Base-by-base conservation (phyloP, 1,140 invertebrate genomes). In the Pygmarrhopalites habei region DNA sequence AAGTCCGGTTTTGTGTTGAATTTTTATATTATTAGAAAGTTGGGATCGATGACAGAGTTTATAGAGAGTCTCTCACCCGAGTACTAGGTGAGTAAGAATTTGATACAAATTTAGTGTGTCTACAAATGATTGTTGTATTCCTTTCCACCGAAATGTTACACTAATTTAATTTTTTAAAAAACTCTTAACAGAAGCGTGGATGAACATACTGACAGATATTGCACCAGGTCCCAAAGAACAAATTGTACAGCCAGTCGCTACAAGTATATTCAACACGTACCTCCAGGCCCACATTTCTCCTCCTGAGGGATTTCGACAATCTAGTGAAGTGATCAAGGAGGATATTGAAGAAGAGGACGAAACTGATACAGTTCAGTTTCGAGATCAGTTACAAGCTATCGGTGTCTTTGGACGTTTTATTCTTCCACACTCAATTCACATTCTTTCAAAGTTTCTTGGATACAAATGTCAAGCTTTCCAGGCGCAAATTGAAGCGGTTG, bases 121-220 rank as follows among this genome's bases (percentile, higher is more conserved):
- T n/a, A n/a, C n/a, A n/a, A n/a, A n/a, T n/a, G n/a, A n/a, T n/a
- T n/a, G n/a, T n/a, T n/a, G n/a, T n/a, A n/a, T n/a, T n/a, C n/a
- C n/a, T n/a, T n/a, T n/a, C n/a, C n/a, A n/a, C n/a, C n/a, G n/a
- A n/a, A n/a, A n/a, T n/a, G n/a, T n/a, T n/a, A n/a, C n/a, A n/a
- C n/a, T n/a, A n/a, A n/a, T n/a, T n/a, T n/a, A n/a, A n/a, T n/a
- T n/a, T n/a, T n/a, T n/a, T n/a, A n/a, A n/a, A n/a, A n/a, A 41
- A 41, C 91, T 72, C 76, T 93, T n/a, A n/a, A n/a, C n/a, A n/a
- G 84, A 86, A 72, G 83, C 85, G 0, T 94, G 90, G 90, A 79
- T 84, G 46, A 79, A 79, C 30, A 76, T 89, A 63, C 74, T 86
- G 10, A 80, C 81, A 64, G 82, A 86, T 30, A 72, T 68, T 17